These are phyloP conservation scores for Holacanthus passer DNA, from an alignment of 2,113 vertebrate genomes.

Conservation along the genomic window DNA sequence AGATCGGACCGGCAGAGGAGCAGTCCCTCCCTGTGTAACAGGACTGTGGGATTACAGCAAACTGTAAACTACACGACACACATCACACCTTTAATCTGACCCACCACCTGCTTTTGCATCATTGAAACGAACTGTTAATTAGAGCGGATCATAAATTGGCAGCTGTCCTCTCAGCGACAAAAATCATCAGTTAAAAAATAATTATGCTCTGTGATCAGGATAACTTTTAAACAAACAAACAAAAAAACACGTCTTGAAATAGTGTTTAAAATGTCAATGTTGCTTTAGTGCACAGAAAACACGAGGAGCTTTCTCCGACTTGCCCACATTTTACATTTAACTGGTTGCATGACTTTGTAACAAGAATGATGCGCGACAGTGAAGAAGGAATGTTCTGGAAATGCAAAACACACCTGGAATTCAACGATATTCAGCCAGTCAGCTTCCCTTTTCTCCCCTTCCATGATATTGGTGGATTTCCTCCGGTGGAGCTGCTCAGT, in stretches of 20 bases:
- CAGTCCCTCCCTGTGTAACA: conserved; percentile 25
- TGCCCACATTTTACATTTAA: conserved; percentile 41
- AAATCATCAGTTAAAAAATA: conserved; percentile 55
- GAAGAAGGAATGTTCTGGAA: conserved; percentile 54
- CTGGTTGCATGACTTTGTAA: conserved; percentile 21
- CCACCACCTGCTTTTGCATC: conserved; percentile 23
- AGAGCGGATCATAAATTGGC: conserved; percentile 56
- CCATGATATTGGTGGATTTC: background rate
- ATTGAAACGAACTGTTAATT: conserved; percentile 27
- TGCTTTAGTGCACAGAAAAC: conserved; percentile 66
- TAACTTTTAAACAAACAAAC: conserved; percentile 47
- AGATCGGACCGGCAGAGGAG: conserved; percentile 41
- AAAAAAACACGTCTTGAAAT: conserved; percentile 46
- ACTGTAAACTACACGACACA: conserved; percentile 36
- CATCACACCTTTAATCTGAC: conserved; percentile 24
- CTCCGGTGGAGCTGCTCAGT: background rate
- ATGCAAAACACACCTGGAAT: conserved; percentile 35
- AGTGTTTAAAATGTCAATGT: conserved; percentile 69
- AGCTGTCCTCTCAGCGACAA: conserved; percentile 46
- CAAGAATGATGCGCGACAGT: conserved; percentile 18
- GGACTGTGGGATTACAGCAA: conserved; percentile 42
- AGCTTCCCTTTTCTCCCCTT: background rate
- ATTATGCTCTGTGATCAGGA: conserved; percentile 55
- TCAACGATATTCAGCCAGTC: conserved; percentile 12
- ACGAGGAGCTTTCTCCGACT: conserved; percentile 13